Base-by-base conservation (phyloP, 2,113 vertebrate genomes). In the Catagonus wagneri region DNA sequence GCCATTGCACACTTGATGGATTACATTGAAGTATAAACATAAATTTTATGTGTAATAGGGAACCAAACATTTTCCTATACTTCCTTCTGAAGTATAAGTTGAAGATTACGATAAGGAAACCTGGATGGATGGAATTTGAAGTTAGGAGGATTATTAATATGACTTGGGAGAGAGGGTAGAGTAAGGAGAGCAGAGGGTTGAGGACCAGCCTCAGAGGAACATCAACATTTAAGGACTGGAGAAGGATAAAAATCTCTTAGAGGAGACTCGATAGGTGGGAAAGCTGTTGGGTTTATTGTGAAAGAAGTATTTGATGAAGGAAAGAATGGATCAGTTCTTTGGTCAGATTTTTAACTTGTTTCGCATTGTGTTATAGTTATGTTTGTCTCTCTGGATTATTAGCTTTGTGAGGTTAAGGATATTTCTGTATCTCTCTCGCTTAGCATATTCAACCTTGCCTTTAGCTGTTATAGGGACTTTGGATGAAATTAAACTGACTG, bases 391-490 rank as follows among this genome's bases (percentile, higher is more conserved):
- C 6, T 71, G 50, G 36, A 44, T 36, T 94, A 13, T 94, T 34
- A 83, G 32, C 76, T 92, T 34, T 44, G 32, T 44, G 22, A 63
- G 20, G n/a, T 36, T 39, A 58, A 23, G n/a, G 17, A 27, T 87
- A 72, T 89, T 95, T 88, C 39, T 80, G 13, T 50, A 10, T 93
- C 19, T 90, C 76, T 52, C 2, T 93, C 36, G 68, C 23, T 95
- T 79, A 72, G 29, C 25, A 13, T 85, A 32, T 63, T 44, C 19
- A 90, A 19, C 22, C 29, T 13, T 74, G 68, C 39, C 29, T 39
- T 89, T 95, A 75, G 69, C 22, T 79, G 65, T 44, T 60, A 61
- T 8, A 56, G 4, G 60, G 50, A 72, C 27, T 58, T 14, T 76
- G 27, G 6, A 66, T 92, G 50, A 94, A 87, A 60, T 94, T 36